phyloP scores from a whole-genome alignment of 1,140 invertebrate genomes.

The Drosophila yakuba region DNA sequence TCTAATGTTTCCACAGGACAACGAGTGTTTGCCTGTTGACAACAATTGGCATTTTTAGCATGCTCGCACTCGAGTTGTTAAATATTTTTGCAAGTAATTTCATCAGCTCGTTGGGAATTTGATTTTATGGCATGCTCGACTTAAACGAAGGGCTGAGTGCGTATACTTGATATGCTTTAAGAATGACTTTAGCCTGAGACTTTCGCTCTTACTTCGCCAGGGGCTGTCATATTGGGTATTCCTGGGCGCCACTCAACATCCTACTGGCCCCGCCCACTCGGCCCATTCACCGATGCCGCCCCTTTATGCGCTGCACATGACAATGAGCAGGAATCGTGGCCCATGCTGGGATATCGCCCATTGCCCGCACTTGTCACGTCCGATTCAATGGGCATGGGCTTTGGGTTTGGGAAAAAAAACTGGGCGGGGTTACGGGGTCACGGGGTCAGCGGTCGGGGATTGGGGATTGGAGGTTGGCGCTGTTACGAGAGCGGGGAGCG shows the following conservation, averaged over 20 bases:
- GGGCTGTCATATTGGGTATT: slow-evolving; percentile 56
- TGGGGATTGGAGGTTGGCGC: too few species aligned
- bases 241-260: slow-evolving; percentile 6
- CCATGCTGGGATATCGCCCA: slow-evolving; percentile 46
- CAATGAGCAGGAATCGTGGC: slow-evolving; percentile 59
- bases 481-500: slow-evolving; percentile 15
- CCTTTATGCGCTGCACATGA: slow-evolving; percentile 75
- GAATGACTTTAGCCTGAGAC: slow-evolving; percentile 6
- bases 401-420: background rate
- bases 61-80: slow-evolving; percentile 47
- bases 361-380: slow-evolving; percentile 74
- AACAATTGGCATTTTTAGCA: slow-evolving; percentile 62
- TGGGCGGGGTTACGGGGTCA: slow-evolving; percentile 2
- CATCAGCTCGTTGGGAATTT: slow-evolving; percentile 45
- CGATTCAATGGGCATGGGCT: slow-evolving; percentile 32
- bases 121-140: slow-evolving; percentile 51
- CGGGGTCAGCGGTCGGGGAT: slow-evolving; percentile 1
- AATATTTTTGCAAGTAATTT: slow-evolving; percentile 56
- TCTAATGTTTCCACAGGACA: slow-evolving; percentile 23
- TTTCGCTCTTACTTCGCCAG: background rate
- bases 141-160: slow-evolving; percentile 33
- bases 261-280: background rate
- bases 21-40: slow-evolving; percentile 48
- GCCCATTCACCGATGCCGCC: background rate
- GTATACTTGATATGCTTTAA: slow-evolving; percentile 61